Conservation (phyloP, 2,113 vertebrate species). For the Echinops telfairi region DNA sequence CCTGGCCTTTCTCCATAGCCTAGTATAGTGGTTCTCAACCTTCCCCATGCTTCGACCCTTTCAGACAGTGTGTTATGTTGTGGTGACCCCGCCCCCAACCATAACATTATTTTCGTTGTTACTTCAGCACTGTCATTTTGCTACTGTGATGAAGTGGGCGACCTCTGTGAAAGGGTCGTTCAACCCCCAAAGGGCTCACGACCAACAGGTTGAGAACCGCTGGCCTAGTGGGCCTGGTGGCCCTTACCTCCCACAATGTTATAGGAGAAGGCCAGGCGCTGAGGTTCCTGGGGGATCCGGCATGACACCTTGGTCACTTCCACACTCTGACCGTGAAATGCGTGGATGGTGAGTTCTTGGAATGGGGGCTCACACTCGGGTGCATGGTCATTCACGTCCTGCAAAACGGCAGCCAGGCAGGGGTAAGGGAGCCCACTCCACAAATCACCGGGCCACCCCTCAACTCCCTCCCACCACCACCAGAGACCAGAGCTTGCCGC, state of each 20-base stretch:
- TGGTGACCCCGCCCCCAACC: too few species aligned
- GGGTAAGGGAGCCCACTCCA: background rate
- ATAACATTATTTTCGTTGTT: too few species aligned
- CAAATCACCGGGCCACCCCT: background rate
- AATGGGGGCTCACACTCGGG: conserved; percentile 85
- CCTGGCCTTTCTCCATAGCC: background rate
- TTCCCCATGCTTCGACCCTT: too few species aligned
- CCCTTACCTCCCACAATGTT: conserved; percentile 84
- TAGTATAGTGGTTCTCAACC: too few species aligned
- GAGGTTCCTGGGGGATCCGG: conserved; percentile 51
- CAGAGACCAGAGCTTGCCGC: background rate
- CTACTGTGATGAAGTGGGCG: too few species aligned
- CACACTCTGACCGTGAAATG: conserved; percentile 44
- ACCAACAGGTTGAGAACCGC: too few species aligned
- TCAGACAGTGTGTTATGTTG: too few species aligned
- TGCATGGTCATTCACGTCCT: conserved; percentile 84
- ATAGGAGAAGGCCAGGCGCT: conserved; percentile 77
- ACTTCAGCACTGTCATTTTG: too few species aligned
- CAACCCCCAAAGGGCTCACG: too few species aligned
- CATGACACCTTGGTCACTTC: conserved; percentile 82
- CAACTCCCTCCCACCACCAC: background rate
- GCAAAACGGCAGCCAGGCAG: conserved; percentile 3
- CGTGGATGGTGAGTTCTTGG: conserved; percentile 76
- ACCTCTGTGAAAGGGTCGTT: too few species aligned
- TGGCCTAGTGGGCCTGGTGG: too few species aligned